phyloP scores from a whole-genome alignment of 2,797 vertebrate species.

The Smutsia temminckii region DNA sequence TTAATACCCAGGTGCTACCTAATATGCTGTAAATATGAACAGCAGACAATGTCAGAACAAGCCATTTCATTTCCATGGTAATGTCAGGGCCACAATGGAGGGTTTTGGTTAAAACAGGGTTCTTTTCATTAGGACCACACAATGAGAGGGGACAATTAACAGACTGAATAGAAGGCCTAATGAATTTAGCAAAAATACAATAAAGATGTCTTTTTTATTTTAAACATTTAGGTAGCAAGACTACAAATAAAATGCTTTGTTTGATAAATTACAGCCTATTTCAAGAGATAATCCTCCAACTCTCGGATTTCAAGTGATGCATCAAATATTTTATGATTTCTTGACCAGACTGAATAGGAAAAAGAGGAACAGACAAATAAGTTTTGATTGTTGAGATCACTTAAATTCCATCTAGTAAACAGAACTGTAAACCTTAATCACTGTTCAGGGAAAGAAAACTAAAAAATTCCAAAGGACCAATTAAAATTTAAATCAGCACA shows the following conservation, averaged over 20 bases:
- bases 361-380: not conserved
- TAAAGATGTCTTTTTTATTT: conserved; percentile 54
- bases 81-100: conserved; percentile 17
- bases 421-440: conserved; percentile 28
- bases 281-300: conserved; percentile 20
- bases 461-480: conserved; percentile 32
- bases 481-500: conserved; percentile 50
- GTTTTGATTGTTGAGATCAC: not conserved
- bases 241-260: conserved; percentile 24
- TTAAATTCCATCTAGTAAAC: conserved; percentile 10
- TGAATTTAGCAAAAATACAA: conserved; percentile 63
- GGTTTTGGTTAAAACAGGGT: conserved; percentile 57
- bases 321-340: conserved; percentile 47
- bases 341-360: conserved; percentile 10
- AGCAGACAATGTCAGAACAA: conserved; percentile 53
- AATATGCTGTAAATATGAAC: conserved; percentile 48
- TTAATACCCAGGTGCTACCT: conserved; percentile 56
- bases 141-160: conserved; percentile 64
- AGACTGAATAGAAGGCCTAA: conserved; percentile 19
- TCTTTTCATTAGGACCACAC: conserved; percentile 72
- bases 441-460: conserved; percentile 5
- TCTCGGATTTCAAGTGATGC: conserved; percentile 38
- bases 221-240: conserved; percentile 49
- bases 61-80: conserved; percentile 63
- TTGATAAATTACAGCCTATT: not conserved